phyloP scores from a whole-genome alignment of 2,888 invertebrate species.

The Sylvicola cinctus region DNA sequence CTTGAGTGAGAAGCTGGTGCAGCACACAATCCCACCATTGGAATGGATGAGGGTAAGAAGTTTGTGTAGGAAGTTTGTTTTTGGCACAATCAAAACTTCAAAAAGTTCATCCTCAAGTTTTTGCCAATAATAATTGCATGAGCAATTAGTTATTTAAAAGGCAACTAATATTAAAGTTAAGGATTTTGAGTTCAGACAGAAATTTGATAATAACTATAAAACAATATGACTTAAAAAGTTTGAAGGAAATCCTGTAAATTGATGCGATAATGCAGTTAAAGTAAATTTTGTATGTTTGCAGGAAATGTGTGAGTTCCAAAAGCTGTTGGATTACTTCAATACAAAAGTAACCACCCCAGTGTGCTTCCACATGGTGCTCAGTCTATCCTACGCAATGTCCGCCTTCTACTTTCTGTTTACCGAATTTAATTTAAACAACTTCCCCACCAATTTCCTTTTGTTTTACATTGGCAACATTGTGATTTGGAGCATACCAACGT shows the following conservation, averaged over 20 bases:
- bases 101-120: neutral
- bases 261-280: no score
- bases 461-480: constrained; percentile 1
- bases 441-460: neutral
- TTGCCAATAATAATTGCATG: neutral
- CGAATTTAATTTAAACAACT: constrained; percentile 33
- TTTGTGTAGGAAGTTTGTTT: constrained; percentile 1
- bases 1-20: constrained; percentile 46
- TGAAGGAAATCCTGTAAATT: no score
- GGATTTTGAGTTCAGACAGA: no score
- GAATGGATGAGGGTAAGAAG: constrained; percentile 57
- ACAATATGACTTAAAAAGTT: no score
- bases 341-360: constrained; percentile 54
- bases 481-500: neutral
- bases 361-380: constrained; percentile 54
- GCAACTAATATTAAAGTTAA: no score
- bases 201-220: no score
- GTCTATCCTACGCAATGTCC: constrained; percentile 49
- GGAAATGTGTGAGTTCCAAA: constrained; percentile 64
- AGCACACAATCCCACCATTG: constrained; percentile 46
- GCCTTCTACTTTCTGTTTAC: constrained; percentile 45
- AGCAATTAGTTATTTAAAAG: neutral
- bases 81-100: neutral
- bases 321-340: constrained; percentile 55
- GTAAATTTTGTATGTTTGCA: constrained; percentile 18